Evolutionary conservation across 2,113 vertebrate genomes (phyloP).

Genomic region (Ammodytes dubius): DNA sequence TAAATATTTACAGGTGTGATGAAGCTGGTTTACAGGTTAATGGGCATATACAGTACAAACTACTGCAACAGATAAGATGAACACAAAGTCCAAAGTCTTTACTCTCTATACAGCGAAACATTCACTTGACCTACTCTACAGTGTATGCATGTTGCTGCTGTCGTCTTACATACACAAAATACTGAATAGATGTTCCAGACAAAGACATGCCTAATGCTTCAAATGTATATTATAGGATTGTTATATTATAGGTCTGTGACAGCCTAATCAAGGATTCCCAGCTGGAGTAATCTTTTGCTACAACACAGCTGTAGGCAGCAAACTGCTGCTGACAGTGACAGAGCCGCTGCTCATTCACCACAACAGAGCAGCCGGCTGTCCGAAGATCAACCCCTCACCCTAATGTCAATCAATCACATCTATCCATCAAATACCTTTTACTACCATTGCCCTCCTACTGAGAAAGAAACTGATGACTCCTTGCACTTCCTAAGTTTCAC

Average conservation of each 20-base stretch:
- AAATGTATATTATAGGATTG: background rate
- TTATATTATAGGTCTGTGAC: background rate
- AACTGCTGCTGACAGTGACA: slow-evolving; percentile 64
- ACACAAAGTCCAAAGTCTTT: slow-evolving; percentile 29
- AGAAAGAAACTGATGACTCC: slow-evolving; percentile 42
- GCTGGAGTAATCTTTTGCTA: slow-evolving; percentile 50
- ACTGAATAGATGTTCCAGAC: background rate
- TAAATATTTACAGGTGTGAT: slow-evolving; percentile 15
- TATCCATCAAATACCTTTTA: slow-evolving; percentile 57
- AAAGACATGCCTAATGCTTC: background rate
- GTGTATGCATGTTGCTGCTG: background rate
- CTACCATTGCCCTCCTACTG: slow-evolving; percentile 41
- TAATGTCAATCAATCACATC: slow-evolving; percentile 61
- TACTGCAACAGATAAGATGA: slow-evolving; percentile 6
- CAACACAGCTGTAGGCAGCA: slow-evolving; percentile 37
- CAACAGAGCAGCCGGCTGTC: slow-evolving; percentile 66
- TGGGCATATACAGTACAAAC: background rate
- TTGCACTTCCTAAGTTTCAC: slow-evolving; percentile 35
- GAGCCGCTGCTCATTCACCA: slow-evolving; percentile 70
- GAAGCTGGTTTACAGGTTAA: slow-evolving; percentile 6
- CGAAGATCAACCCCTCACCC: slow-evolving; percentile 60
- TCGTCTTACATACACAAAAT: background rate
- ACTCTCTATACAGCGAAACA: background rate
- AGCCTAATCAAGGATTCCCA: slow-evolving; percentile 16
- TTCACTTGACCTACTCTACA: background rate